Base-by-base conservation (phyloP, 2,888 invertebrate genomes). In the Cremastobaeus sp. region DNA sequence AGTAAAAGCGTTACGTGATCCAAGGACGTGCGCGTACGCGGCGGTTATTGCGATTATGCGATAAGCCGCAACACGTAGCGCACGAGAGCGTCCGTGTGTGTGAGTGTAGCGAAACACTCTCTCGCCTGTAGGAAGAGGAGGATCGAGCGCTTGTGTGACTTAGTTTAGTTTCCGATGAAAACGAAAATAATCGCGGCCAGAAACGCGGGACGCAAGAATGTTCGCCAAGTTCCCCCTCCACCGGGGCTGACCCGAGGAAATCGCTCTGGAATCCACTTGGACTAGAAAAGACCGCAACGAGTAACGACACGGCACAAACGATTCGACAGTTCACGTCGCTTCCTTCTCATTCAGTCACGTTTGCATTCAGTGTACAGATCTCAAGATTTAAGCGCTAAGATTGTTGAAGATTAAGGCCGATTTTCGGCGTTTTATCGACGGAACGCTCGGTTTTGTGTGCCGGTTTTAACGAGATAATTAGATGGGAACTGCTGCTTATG, bases 241-340 rank as follows among this genome's bases (percentile, higher is more conserved):
- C 47, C 47, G 15, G 5, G 12, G 1, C 20, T 3, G 52, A 5
- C 20, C 15, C 9, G 18, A 85, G 82, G 85, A 86, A 86, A 85
- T 85, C 84, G 83, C 83, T 84, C 82, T 82, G 85, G 84, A 86
- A 85, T 86, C 81, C 81, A 73, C 76, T 76, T 47, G 60, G 35
- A 52, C 62, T 64, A 43, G 55, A 68, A 55, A 55, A 32, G 45
- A 50, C 25, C 48, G 55, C 39, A 50, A 30, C 34, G 41, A 55
- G 41, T 5, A 25, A 25, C 25, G 8, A 25, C 8, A 25, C 3
- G 25, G 20, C 2, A 14, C 12, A 15, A 35, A 32, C 32, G 55
- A 43, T 43, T 45, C 34, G 21, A 57, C 43, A 35, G 21, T 43
- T 57, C 57, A 45, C 57, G 57, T 57, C 57, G 57, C 35, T 45